phyloP scores from a whole-genome alignment of 2,113 vertebrate genomes.

The Melanostigma gelatinosum region DNA sequence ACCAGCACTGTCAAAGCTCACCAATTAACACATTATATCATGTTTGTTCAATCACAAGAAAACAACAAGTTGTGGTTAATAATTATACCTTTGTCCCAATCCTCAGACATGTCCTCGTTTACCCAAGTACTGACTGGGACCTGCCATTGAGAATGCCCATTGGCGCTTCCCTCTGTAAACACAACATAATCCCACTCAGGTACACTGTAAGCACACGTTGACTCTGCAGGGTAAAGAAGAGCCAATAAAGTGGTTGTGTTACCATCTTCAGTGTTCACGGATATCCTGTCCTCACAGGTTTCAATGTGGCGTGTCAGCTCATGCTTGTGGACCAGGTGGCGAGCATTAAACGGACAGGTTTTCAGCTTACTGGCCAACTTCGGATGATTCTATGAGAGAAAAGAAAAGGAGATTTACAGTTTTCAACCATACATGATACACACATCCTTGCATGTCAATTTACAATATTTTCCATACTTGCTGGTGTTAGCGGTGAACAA shows the following conservation, averaged over 20 bases:
- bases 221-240: not conserved
- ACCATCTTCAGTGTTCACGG: constrained; percentile 59
- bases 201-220: not conserved
- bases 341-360: constrained; percentile 88
- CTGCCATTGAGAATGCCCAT: constrained; percentile 44
- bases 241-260: not conserved
- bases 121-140: constrained; percentile 71
- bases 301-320: constrained; percentile 78
- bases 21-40: not conserved
- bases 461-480: not conserved
- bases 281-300: constrained; percentile 74
- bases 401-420: not conserved
- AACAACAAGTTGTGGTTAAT: not conserved
- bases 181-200: not conserved
- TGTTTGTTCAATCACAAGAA: not conserved
- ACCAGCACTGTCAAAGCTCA: not conserved
- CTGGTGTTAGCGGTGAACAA: not conserved
- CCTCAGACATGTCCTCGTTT: constrained; percentile 62
- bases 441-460: not conserved
- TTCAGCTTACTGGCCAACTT: constrained; percentile 78
- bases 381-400: constrained; percentile 80
- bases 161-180: constrained; percentile 8
- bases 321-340: constrained; percentile 81
- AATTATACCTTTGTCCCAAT: constrained; percentile 78
- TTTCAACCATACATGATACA: not conserved